Conservation (phyloP, 2,888 invertebrate genomes). For the Peribatodes rhomboidaria region DNA sequence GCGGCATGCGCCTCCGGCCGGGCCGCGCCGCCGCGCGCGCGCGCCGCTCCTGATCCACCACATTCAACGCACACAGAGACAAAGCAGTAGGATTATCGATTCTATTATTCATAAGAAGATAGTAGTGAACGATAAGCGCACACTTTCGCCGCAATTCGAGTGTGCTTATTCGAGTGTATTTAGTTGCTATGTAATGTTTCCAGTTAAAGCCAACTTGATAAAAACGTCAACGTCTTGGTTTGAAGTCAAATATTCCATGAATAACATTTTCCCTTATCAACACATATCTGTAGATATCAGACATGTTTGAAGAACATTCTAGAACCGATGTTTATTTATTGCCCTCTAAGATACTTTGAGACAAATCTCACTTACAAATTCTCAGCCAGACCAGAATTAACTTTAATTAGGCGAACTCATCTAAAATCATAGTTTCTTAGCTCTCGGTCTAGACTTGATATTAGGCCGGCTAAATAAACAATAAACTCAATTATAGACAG, state of each 20-base stretch:
- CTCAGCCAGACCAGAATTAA: slow-evolving; percentile 12
- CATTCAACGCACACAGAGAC: no score
- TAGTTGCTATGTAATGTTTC: background rate
- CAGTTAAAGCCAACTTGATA: background rate
- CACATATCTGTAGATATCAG: background rate
- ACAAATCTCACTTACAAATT: slow-evolving; percentile 21
- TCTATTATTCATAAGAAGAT: no score
- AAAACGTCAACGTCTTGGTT: background rate
- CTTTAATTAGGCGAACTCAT: slow-evolving; percentile 24
- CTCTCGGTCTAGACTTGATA: slow-evolving; percentile 24
- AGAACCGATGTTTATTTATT: slow-evolving; percentile 26
- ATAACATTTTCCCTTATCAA: slow-evolving; percentile 3
- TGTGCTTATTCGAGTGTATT: no score
- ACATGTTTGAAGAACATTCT: slow-evolving; percentile 6
- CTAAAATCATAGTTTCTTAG: slow-evolving; percentile 28
- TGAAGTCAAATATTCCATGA: slow-evolving; percentile 10
- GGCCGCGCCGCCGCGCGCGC: no score
- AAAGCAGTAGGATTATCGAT: no score
- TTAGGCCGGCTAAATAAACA: slow-evolving; percentile 24
- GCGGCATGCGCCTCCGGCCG: no score
- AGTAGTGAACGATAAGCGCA: no score
- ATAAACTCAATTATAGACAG: slow-evolving; percentile 23
- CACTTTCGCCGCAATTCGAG: no score
- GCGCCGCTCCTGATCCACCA: no score
- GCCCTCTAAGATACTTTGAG: slow-evolving; percentile 3